These are phyloP conservation scores for Phortica magna DNA, from an alignment of 2,888 invertebrate genomes.

Conservation along the genomic window DNA sequence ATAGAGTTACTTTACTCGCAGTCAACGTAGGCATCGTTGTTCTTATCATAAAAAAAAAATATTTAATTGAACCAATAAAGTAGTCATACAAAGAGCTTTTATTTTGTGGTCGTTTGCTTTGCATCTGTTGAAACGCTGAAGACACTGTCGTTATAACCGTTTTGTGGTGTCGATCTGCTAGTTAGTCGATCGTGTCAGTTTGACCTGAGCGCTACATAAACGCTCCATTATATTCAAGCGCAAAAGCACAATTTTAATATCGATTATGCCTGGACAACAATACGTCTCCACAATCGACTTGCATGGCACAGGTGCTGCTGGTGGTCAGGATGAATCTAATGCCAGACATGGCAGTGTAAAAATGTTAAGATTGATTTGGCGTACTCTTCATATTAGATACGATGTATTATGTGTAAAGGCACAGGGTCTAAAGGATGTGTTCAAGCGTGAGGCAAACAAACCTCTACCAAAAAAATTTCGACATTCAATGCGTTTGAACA, in stretches of 20 bases:
- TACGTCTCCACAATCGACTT: slow-evolving; percentile 61
- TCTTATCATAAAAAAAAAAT: slow-evolving; percentile 59
- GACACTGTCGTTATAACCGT: slow-evolving; percentile 28
- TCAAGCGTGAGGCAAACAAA: slow-evolving; percentile 69
- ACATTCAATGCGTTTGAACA: slow-evolving; percentile 68
- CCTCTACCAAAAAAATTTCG: slow-evolving; percentile 72
- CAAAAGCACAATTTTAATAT: slow-evolving; percentile 33
- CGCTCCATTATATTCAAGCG: slow-evolving; percentile 33
- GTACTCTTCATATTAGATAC: slow-evolving; percentile 67
- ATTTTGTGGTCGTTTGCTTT: slow-evolving; percentile 49
- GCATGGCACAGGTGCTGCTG: slow-evolving; percentile 39
- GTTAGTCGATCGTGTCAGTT: slow-evolving; percentile 52
- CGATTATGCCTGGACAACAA: slow-evolving; percentile 22
- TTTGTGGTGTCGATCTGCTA: slow-evolving; percentile 38
- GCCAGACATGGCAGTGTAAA: slow-evolving; percentile 53
- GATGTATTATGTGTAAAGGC: slow-evolving; percentile 60
- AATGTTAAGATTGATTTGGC: slow-evolving; percentile 70
- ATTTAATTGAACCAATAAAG: slow-evolving; percentile 73
- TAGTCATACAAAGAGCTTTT: slow-evolving; percentile 64
- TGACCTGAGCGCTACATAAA: slow-evolving; percentile 57
- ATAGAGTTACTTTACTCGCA: slow-evolving; percentile 47
- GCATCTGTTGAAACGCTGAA: slow-evolving; percentile 46
- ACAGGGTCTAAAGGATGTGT: slow-evolving; percentile 57
- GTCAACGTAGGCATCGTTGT: slow-evolving; percentile 34
- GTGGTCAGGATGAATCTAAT: slow-evolving; percentile 39